Percentiles rank a stretch among this genome's conserved stretches.
Conservation (phyloP, 2,113 vertebrate genomes). For the Trematocara variabile region DNA sequence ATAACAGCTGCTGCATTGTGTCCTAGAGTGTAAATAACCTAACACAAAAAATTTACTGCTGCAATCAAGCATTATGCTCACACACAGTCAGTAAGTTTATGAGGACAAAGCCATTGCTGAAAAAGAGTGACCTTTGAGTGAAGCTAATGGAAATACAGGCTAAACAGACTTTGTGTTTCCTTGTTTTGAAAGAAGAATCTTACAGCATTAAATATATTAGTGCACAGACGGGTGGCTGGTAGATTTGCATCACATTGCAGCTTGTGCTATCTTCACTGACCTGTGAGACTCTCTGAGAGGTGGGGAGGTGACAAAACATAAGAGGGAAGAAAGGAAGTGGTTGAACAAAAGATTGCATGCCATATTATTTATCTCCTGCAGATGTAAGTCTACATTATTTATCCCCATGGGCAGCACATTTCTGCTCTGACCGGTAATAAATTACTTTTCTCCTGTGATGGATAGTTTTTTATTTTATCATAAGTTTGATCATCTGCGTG, state of each 20-base stretch:
- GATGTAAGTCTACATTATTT: slow-evolving; percentile 49
- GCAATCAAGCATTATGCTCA: neutral
- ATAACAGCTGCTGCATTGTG: neutral
- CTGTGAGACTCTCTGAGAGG: neutral
- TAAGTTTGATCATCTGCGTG: neutral
- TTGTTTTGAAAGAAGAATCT: neutral
- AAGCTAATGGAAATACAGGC: neutral
- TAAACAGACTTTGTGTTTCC: neutral
- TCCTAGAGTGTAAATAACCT: neutral
- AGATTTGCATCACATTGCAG: slow-evolving; percentile 2
- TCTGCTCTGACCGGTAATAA: neutral
- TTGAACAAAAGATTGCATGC: neutral
- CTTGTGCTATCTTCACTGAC: slow-evolving; percentile 26
- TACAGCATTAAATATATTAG: neutral
- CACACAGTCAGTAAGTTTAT: slow-evolving; percentile 10
- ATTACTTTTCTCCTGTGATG: neutral
- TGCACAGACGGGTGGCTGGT: neutral
- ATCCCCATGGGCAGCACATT: slow-evolving; percentile 12
- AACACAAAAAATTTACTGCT: neutral
- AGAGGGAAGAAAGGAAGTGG: neutral
- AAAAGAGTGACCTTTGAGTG: slow-evolving; percentile 34
- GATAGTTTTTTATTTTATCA: neutral
- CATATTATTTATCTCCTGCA: slow-evolving; percentile 51
- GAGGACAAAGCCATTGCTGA: neutral
- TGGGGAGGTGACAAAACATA: slow-evolving; percentile 23